Conservation (phyloP, 2,888 invertebrate species). For the Piscicola geometra region DNA sequence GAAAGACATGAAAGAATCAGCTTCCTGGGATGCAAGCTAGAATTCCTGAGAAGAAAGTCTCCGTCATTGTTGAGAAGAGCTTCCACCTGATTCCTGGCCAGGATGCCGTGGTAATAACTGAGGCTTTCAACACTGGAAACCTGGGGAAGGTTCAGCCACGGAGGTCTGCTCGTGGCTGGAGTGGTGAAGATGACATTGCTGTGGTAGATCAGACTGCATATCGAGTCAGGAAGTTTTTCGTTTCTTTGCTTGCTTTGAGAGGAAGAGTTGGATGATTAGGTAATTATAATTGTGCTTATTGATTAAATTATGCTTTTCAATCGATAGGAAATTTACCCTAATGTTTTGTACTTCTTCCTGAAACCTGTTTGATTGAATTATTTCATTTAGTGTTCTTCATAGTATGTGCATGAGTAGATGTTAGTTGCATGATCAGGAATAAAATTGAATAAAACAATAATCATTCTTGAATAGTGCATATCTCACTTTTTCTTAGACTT, state of each 20-base stretch:
- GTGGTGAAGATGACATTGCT: constrained; percentile 13
- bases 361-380: no score
- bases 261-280: neutral
- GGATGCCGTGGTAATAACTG: constrained; percentile 25
- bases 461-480: neutral
- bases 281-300: no score
- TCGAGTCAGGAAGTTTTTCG: constrained; percentile 7
- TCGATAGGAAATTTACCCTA: neutral
- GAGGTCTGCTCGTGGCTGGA: neutral
- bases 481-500: neutral
- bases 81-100: neutral
- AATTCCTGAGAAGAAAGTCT: constrained; percentile 26
- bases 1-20: neutral
- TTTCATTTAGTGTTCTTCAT: no score
- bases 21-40: neutral
- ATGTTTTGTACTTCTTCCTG: neutral
- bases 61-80: constrained; percentile 15
- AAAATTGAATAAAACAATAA: neutral
- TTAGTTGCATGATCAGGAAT: neutral
- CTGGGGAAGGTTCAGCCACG: constrained; percentile 7
- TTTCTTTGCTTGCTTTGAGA: neutral
- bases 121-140: neutral
- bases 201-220: constrained; percentile 27
- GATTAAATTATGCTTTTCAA: neutral
- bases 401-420: no score